A percentile compares a stretch with the other conserved stretches of the same genome.
Evolutionary conservation across 2,113 vertebrate species (phyloP).

Genomic region (Trogon melanurus): DNA sequence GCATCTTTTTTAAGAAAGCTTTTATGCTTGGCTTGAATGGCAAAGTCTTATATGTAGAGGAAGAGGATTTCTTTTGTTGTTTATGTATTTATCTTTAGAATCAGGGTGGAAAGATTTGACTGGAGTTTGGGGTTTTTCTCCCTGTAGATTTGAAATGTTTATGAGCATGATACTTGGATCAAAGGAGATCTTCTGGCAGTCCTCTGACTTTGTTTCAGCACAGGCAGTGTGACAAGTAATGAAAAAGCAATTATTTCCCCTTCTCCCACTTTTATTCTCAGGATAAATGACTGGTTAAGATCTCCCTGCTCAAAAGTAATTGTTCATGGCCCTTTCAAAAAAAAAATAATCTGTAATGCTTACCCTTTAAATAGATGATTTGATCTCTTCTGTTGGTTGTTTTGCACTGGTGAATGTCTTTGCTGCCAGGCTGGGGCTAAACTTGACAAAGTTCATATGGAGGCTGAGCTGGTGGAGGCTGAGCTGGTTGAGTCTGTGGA

Average conservation of each 20-base stretch:
- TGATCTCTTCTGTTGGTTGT: background rate
- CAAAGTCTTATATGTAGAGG: background rate
- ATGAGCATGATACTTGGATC: conserved; percentile 24
- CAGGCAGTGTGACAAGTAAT: conserved; percentile 5
- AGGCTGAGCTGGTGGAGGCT: background rate
- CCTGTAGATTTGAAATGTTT: conserved; percentile 16
- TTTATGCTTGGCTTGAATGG: background rate
- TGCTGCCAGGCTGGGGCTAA: background rate
- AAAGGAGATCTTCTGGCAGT: conserved; percentile 20
- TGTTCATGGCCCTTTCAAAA: background rate
- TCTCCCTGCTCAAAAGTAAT: conserved; percentile 27
- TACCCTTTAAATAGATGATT: background rate
- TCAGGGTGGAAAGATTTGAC: background rate
- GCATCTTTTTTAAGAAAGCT: background rate
- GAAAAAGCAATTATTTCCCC: conserved; percentile 23
- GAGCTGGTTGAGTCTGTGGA: background rate
- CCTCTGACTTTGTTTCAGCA: conserved; percentile 14
- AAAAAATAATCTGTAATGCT: background rate
- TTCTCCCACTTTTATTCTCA: conserved; percentile 12
- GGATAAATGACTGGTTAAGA: conserved; percentile 28
- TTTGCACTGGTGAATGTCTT: background rate
- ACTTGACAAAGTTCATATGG: background rate
- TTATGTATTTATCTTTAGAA: background rate
- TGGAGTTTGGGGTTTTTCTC: conserved; percentile 8
- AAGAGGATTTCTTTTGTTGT: background rate